Evolutionary conservation across 2,888 invertebrate species (phyloP), one percentile per base, ranked within the genome.

Genomic region (Seira sanloemensis): DNA sequence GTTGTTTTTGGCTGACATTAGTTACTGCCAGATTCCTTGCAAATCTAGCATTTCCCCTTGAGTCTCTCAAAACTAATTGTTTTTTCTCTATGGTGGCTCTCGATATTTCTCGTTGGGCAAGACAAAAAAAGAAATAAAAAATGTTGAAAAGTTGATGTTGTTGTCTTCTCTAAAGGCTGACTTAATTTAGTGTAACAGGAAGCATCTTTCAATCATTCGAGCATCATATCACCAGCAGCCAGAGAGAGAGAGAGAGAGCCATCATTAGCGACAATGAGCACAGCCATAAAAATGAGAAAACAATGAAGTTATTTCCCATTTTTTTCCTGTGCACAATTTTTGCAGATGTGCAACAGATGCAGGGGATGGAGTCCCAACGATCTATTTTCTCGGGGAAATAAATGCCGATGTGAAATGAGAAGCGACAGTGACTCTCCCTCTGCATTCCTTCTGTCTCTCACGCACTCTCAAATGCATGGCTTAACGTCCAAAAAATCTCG

Each of bases 1-100:
- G 4, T 50, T 50, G 16, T 7, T n/a, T 1, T 9, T 21, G n/a
- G 58, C 4, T 21, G 25, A 62, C 54, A 74, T 80, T 75, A 75
- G 68, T 80, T 80, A 75, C 80, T 80, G 80, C 67, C 80, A 75
- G 69, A 80, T 74, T 80, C 69, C 58, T 69, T 21, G 18, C 68
- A 74, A 80, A 80, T 80, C 80, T 80, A 68, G 54, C 78, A 73
- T 80, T n/a, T n/a, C n/a, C n/a, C n/a, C n/a, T n/a, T n/a, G n/a
- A n/a, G n/a, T n/a, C n/a, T n/a, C n/a, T n/a, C n/a, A n/a, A n/a
- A n/a, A n/a, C n/a, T n/a, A n/a, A n/a, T n/a, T n/a, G n/a, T n/a
- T n/a, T n/a, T n/a, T n/a, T n/a, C n/a, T n/a, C n/a, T n/a, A n/a
- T n/a, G n/a, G n/a, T n/a, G n/a, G n/a, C n/a, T n/a, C n/a, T n/a